Percentiles rank a stretch among this genome's conserved stretches.
These are phyloP conservation scores for Callimico goeldii DNA, from an alignment of 2,797 vertebrate genomes.

Conservation along the genomic window DNA sequence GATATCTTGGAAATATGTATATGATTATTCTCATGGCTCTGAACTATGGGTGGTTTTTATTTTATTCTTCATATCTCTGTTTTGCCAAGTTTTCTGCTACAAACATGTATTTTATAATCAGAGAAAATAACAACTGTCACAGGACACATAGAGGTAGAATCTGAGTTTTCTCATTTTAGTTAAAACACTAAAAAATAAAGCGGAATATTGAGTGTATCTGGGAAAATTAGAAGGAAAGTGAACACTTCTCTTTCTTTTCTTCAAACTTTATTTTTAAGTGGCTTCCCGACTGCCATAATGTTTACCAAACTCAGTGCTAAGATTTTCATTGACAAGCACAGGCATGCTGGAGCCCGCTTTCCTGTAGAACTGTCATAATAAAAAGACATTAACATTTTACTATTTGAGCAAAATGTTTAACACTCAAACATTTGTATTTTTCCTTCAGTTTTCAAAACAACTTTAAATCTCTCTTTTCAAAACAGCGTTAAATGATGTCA, in stretches of 20 bases:
- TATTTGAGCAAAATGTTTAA: slow-evolving; percentile 74
- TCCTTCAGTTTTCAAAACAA: slow-evolving; percentile 75
- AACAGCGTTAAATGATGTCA: slow-evolving; percentile 70
- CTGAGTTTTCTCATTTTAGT: background rate
- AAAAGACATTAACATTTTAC: slow-evolving; percentile 66
- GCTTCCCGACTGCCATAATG: background rate
- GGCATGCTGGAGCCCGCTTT: background rate
- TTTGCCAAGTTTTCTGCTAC: background rate
- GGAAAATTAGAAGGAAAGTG: background rate
- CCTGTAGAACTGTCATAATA: slow-evolving; percentile 69
- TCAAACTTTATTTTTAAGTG: background rate
- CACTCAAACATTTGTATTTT: slow-evolving; percentile 77
- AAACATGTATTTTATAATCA: background rate
- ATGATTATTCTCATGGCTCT: background rate
- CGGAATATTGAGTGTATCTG: background rate
- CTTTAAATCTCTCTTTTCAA: slow-evolving; percentile 71
- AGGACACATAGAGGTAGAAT: background rate
- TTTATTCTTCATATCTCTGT: background rate
- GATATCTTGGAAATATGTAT: background rate
- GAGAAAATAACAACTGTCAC: background rate
- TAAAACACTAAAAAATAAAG: background rate
- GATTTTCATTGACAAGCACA: slow-evolving; percentile 45
- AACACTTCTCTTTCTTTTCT: background rate
- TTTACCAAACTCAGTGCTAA: background rate
- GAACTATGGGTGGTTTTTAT: background rate